These are phyloP conservation scores for Orthonevra nobilis DNA, from an alignment of 2,888 invertebrate genomes.

Conservation along the genomic window DNA sequence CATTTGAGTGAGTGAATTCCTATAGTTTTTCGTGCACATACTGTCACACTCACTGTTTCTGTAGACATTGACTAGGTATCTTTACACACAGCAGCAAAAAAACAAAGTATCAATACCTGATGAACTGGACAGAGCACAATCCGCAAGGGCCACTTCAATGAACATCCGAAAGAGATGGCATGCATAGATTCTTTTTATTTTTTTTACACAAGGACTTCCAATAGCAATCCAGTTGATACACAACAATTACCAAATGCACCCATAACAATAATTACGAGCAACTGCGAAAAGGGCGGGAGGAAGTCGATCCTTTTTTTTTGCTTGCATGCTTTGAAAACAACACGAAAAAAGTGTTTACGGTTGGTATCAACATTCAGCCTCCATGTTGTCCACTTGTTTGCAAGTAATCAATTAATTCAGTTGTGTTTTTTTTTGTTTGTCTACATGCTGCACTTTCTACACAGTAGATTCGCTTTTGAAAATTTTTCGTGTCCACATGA, in stretches of 20 bases:
- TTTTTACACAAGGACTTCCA: conserved; percentile 46
- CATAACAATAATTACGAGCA: conserved; percentile 49
- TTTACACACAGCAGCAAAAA: too few species aligned
- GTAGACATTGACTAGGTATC: neutral
- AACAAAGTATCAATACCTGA: conserved; percentile 13
- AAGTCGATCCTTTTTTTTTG: conserved; percentile 41
- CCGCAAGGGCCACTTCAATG: conserved; percentile 20
- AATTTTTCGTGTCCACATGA: conserved; percentile 36
- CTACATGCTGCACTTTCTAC: conserved; percentile 1
- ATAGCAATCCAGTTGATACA: conserved; percentile 37
- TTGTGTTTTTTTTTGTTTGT: conserved; percentile 10
- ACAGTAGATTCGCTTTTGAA: conserved; percentile 22
- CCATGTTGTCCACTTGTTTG: conserved; percentile 65
- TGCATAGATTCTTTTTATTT: neutral
- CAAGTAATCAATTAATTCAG: conserved; percentile 66
- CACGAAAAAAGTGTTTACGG: conserved; percentile 4
- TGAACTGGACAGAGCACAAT: conserved; percentile 21
- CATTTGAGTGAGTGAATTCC: neutral
- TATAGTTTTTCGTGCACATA: neutral
- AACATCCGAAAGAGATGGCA: conserved; percentile 32
- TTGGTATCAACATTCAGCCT: conserved; percentile 61
- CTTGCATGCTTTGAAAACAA: conserved; percentile 2
- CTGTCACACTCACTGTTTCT: neutral
- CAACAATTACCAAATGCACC: conserved; percentile 60
- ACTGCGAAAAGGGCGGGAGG: conserved; percentile 55